phyloP scores from a whole-genome alignment of 2,113 vertebrate species.

The Grallaria varia region DNA sequence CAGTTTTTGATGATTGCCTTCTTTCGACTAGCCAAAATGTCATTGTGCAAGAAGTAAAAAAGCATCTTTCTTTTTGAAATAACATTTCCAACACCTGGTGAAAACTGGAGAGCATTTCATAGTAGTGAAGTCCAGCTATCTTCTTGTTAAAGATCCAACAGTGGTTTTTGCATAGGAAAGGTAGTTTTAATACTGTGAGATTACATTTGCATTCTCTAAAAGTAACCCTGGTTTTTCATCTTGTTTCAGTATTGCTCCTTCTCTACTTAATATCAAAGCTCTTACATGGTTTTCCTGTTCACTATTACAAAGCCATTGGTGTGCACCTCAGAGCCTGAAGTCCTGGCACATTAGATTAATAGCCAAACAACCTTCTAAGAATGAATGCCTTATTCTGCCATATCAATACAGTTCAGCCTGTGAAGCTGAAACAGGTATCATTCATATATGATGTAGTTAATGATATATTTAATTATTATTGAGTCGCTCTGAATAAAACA shows the following conservation, averaged over 20 bases:
- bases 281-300: neutral
- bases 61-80: neutral
- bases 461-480: neutral
- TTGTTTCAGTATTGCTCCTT: neutral
- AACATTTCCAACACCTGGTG: neutral
- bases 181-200: neutral
- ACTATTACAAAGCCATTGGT: neutral
- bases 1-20: neutral
- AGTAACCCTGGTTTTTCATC: neutral
- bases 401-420: neutral
- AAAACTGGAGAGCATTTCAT: neutral
- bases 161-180: neutral
- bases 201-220: neutral
- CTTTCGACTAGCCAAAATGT: neutral
- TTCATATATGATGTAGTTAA: neutral
- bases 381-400: neutral
- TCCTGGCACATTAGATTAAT: neutral
- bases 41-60: neutral
- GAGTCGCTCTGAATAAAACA: neutral
- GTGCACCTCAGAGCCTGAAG: neutral
- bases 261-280: neutral
- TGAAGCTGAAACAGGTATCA: neutral
- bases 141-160: neutral
- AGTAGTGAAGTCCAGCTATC: neutral
- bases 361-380: neutral